Percentiles rank a stretch among this genome's conserved stretches.
These are phyloP conservation scores for Calcarius lapponicus DNA, from an alignment of 2,797 vertebrate genomes.

Conservation along the genomic window DNA sequence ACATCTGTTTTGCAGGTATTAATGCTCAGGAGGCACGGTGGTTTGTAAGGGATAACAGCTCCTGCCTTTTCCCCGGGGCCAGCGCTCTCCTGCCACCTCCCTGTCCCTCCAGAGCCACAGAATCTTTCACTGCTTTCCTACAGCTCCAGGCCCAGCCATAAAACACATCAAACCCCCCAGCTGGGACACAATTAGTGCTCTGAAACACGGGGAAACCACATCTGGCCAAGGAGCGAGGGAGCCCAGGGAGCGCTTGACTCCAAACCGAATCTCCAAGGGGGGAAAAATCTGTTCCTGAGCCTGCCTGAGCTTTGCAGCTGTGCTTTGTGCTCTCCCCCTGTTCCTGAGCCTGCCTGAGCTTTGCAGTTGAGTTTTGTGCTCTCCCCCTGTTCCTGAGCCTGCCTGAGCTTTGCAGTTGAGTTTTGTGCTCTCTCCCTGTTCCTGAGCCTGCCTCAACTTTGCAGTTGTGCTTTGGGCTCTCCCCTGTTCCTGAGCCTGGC, in stretches of 20 bases:
- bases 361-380: no score
- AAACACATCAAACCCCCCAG: conserved; percentile 8
- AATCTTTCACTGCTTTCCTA: neutral
- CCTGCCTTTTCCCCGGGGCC: neutral
- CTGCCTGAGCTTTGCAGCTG: neutral
- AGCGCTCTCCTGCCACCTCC: neutral
- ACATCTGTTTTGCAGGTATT: conserved; percentile 16
- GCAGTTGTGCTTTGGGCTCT: neutral
- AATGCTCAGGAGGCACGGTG: neutral
- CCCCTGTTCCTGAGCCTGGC: neutral
- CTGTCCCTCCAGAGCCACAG: neutral
- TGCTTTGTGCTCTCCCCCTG: neutral
- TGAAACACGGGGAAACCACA: conserved; percentile 44
- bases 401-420: neutral
- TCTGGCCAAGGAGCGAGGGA: conserved; percentile 44
- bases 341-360: neutral
- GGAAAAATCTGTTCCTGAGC: neutral
- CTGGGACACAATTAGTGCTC: conserved; percentile 52
- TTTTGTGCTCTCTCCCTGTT: neutral
- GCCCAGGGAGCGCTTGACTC: conserved; percentile 14
- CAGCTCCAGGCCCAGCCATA: conserved; percentile 21
- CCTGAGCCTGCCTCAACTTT: neutral
- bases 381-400: neutral
- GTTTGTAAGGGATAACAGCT: neutral
- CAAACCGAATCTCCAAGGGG: neutral